These are phyloP conservation scores for Tetrapedia diversipes DNA, from an alignment of 2,888 invertebrate genomes.

Conservation along the genomic window DNA sequence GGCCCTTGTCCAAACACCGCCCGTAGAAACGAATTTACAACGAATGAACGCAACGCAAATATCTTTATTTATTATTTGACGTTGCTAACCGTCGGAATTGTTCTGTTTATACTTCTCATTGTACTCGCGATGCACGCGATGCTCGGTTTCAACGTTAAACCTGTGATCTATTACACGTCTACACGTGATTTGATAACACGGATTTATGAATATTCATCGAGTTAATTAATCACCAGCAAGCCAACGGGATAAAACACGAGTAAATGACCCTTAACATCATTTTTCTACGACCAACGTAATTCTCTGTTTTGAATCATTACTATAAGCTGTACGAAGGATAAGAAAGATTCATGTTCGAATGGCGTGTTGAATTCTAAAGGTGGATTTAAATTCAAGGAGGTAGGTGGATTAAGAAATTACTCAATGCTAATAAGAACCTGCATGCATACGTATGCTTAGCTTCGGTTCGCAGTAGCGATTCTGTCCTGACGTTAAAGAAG, in stretches of 20 bases:
- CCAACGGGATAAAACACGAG: background rate
- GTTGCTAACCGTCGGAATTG: conserved; percentile 1
- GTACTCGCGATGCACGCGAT: background rate
- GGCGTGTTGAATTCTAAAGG: too few relatives aligned
- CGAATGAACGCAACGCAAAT: background rate
- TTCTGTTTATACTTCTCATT: background rate
- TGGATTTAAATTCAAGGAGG: too few relatives aligned
- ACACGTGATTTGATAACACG: background rate
- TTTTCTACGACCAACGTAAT: background rate
- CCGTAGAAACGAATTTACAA: conserved; percentile 7
- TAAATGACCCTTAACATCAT: background rate
- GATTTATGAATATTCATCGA: background rate
- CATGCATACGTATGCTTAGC: too few relatives aligned
- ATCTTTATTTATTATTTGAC: conserved; percentile 15
- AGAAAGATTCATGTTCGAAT: background rate
- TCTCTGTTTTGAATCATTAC: too few relatives aligned
- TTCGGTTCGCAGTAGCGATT: too few relatives aligned
- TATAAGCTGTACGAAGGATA: background rate
- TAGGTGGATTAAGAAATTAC: too few relatives aligned
- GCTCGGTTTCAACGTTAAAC: background rate
- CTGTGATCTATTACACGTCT: background rate
- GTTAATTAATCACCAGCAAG: background rate
- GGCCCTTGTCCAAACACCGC: conserved; percentile 22
- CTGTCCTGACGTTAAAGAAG: too few relatives aligned
- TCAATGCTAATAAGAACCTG: too few relatives aligned